A percentile compares a stretch with the other conserved stretches of the same genome.
Conservation (phyloP, 2,888 invertebrate genomes). For the Agonopterix subpropinquella region DNA sequence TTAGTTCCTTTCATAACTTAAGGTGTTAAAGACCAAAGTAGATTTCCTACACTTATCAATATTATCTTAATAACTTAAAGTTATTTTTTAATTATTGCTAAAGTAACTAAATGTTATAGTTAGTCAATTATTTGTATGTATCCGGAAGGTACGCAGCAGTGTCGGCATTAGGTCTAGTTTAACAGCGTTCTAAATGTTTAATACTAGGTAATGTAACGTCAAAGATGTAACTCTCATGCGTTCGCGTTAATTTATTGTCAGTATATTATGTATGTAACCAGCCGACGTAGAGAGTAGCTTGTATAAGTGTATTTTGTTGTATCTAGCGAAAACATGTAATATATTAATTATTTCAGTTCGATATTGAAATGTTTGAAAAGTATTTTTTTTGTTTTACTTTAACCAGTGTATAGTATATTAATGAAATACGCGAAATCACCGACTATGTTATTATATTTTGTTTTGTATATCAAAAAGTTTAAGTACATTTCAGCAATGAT, state of each 20-base stretch:
- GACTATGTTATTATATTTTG: neutral
- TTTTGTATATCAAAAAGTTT: slow-evolving; percentile 4
- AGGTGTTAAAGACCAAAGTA: no score
- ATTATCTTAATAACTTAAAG: no score
- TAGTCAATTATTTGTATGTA: no score
- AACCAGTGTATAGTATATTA: slow-evolving; percentile 18
- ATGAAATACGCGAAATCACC: slow-evolving; percentile 4
- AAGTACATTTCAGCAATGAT: neutral
- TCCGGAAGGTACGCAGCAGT: no score
- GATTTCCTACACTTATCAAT: no score
- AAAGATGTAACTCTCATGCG: slow-evolving; percentile 17
- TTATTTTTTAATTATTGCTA: no score
- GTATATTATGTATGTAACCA: slow-evolving; percentile 36
- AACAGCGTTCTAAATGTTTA: slow-evolving; percentile 8
- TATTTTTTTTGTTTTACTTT: slow-evolving; percentile 31
- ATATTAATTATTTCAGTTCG: slow-evolving; percentile 44
- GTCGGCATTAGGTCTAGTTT: no score
- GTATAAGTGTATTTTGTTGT: slow-evolving; percentile 66
- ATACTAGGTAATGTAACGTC: slow-evolving; percentile 13
- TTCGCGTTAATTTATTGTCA: slow-evolving; percentile 40
- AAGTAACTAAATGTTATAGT: no score
- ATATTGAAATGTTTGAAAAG: slow-evolving; percentile 42
- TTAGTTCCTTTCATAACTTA: no score
- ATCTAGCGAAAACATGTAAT: slow-evolving; percentile 55
- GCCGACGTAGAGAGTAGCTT: slow-evolving; percentile 50